Conservation (phyloP, 2,888 invertebrate genomes). For the Himalopsyche tibetana region DNA sequence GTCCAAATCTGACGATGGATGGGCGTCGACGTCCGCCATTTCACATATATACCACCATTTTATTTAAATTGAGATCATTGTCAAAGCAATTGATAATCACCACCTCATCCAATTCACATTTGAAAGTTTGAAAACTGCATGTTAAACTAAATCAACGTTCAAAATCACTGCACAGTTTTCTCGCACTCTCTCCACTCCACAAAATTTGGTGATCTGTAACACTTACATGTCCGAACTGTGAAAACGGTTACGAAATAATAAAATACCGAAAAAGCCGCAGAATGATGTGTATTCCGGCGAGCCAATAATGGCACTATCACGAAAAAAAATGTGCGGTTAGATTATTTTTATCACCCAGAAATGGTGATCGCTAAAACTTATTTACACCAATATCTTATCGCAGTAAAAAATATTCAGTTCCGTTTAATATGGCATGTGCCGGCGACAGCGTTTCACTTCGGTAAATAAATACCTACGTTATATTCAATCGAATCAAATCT, state of each 20-base stretch:
- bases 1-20: constrained; percentile 72
- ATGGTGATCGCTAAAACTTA: background rate
- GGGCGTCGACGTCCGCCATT: constrained; percentile 38
- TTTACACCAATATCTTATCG: constrained; percentile 11
- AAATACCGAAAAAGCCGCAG: background rate
- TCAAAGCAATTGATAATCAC: background rate
- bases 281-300: constrained; percentile 4
- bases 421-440: constrained; percentile 7
- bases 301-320: constrained; percentile 32
- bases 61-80: background rate
- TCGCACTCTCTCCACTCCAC: background rate
- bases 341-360: constrained; percentile 27
- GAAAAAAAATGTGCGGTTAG: background rate
- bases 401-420: constrained; percentile 12
- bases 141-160: too few species aligned
- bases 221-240: background rate
- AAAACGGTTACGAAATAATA: background rate
- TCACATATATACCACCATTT: background rate
- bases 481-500: too few species aligned
- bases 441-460: background rate
- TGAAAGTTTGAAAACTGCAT: too few species aligned
- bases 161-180: background rate
- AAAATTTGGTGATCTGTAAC: constrained; percentile 10
- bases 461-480: background rate
- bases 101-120: too few species aligned